phyloP scores from a whole-genome alignment of 2,113 vertebrate species.

The Catharus bicknelli region DNA sequence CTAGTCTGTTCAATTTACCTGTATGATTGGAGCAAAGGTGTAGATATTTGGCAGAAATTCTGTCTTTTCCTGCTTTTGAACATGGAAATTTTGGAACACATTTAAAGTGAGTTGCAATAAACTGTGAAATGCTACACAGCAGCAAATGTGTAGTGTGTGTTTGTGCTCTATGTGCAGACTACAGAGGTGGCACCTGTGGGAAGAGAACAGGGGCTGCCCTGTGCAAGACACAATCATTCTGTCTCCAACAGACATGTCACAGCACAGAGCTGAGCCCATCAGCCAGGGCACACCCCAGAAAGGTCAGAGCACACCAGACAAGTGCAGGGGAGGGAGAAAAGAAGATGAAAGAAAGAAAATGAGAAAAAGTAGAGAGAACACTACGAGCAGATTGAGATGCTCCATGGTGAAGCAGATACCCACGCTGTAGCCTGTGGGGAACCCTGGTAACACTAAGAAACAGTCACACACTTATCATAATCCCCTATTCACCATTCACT shows the following conservation, averaged over 20 bases:
- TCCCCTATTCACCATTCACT: fast-evolving
- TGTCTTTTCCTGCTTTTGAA: background rate
- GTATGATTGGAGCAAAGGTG: background rate
- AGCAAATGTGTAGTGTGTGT: background rate
- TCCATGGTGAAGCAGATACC: background rate
- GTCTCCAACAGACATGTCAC: background rate
- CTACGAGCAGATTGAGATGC: fast-evolving
- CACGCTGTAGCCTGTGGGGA: background rate
- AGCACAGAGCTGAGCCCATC: background rate
- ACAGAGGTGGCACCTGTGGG: background rate
- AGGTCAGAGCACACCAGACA: background rate
- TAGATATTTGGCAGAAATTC: background rate
- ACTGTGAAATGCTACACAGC: background rate
- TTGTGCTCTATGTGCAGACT: background rate
- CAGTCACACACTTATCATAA: fast-evolving
- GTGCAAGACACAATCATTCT: background rate
- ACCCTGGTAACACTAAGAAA: background rate
- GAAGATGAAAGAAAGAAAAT: background rate
- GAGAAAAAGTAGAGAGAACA: background rate
- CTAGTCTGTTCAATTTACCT: background rate
- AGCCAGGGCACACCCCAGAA: background rate
- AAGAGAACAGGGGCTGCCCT: background rate
- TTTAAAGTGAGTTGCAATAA: background rate
- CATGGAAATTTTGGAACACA: background rate
- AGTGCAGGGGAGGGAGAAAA: background rate